Evolutionary conservation across 2,888 invertebrate genomes (phyloP).

Genomic region (Chloroclystis v-ata): DNA sequence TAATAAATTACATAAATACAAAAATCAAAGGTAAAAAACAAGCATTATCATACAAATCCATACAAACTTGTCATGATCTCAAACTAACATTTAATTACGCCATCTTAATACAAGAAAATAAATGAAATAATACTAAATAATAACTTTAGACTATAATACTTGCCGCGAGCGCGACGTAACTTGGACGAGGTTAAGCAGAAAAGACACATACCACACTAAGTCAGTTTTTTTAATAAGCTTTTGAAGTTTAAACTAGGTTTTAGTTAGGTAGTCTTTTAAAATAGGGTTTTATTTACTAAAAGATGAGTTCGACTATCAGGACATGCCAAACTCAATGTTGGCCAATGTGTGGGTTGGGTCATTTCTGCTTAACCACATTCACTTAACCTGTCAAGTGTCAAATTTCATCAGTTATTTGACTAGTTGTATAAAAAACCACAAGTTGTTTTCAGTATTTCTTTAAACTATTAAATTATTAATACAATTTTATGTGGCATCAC

Average conservation of each 20-base stretch:
- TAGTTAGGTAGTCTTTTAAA: no score
- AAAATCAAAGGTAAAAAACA: slow-evolving; percentile 48
- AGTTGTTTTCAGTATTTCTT: slow-evolving; percentile 28
- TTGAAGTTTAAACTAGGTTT: no score
- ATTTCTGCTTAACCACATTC: no score
- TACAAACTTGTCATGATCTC: slow-evolving; percentile 71
- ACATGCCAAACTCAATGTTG: no score
- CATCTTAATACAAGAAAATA: slow-evolving; percentile 65
- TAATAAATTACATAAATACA: slow-evolving; percentile 53
- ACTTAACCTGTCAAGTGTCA: slow-evolving; percentile 52
- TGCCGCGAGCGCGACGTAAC: slow-evolving; percentile 37
- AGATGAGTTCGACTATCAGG: no score
- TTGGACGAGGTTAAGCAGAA: no score
- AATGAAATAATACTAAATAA: slow-evolving; percentile 57
- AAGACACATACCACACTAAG: no score
- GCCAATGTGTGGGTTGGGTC: no score
- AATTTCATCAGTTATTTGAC: slow-evolving; percentile 63
- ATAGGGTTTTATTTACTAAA: no score
- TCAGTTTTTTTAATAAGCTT: no score
- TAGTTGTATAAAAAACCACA: slow-evolving; percentile 61
- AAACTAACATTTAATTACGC: slow-evolving; percentile 73
- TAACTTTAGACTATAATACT: slow-evolving; percentile 60
- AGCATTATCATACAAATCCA: slow-evolving; percentile 56
- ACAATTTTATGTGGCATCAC: slow-evolving; percentile 21
- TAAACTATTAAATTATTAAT: slow-evolving; percentile 24